Evolutionary conservation across 2,797 vertebrate species (phyloP), one percentile per base, ranked within the genome.

Genomic region (Megalops cyprinoides): DNA sequence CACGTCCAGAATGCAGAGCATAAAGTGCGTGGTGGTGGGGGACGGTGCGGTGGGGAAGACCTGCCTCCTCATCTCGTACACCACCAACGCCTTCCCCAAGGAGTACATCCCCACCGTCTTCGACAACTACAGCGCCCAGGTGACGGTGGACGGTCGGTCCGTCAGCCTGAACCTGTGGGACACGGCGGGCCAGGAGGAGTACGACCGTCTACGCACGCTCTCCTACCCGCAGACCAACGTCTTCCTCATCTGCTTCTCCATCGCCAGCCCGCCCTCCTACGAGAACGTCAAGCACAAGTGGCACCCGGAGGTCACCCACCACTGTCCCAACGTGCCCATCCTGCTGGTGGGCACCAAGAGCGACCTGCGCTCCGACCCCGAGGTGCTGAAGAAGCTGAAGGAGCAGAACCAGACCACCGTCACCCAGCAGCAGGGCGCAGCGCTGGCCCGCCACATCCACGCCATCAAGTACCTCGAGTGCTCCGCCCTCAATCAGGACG

Each of bases 81-180:
- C 96, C 56, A 97, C 96, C 7, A 96, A 96, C 67, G 95, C 95
- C 4, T 98, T 97, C 81, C 96, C 96, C 1, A 95, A 96, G 67
- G 96, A 97, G 85, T 97, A 97, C 85, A 96, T 98, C 84, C 96
- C 96, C 48, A 97, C 97, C 0, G 96, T 98, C 82, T 98, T 98
- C 34, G 97, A 97, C 91, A 97, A 97, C 92, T 97, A 96, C 90
- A 97, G 96, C 84, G 93, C 92, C 82, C 96, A 97, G 88, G 89
- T 96, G 91, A 90, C 93, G 87, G 93, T 96, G 80, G 95, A 96
- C n/a, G 90, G 93, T 56, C 90, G 94, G 78, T 91, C 90, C 20
- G 84, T 96, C 85, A 95, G 94, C 88, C 92, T 95, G 77, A 95
- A 95, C 37, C 91, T 96, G 74, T 96, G 95, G 96, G 95, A 96